Evolutionary conservation across 2,888 invertebrate species (phyloP).

Genomic region (Pteria penguin): DNA sequence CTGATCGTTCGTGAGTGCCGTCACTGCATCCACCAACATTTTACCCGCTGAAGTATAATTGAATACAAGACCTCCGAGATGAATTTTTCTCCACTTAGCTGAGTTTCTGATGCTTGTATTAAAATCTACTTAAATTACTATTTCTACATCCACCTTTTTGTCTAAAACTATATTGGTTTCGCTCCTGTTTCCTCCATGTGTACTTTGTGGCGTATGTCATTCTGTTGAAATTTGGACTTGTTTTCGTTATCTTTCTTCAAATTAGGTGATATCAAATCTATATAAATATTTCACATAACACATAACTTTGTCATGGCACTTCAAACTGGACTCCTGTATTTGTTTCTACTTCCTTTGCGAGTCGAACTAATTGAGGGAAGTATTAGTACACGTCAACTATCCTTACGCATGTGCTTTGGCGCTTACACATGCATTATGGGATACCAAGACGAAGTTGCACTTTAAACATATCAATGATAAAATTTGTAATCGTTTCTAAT

Average conservation of each 20-base stretch:
- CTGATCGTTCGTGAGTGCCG: conserved; percentile 29
- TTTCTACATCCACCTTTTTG: conserved; percentile 88
- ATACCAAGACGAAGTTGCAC: conserved; percentile 34
- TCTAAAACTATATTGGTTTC: conserved; percentile 85
- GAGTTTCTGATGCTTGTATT: conserved; percentile 92
- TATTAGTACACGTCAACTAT: conserved; percentile 46
- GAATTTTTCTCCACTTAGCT: conserved; percentile 84
- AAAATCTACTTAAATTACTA: conserved; percentile 91
- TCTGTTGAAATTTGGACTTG: conserved; percentile 90
- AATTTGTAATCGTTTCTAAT: conserved; percentile 14
- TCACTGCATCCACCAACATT: conserved; percentile 63
- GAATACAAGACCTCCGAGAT: conserved; percentile 78
- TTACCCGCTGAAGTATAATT: conserved; percentile 64
- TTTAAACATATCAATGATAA: conserved; percentile 2
- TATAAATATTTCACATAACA: conserved; percentile 82
- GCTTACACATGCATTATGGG: conserved; percentile 62
- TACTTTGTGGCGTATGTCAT: conserved; percentile 90
- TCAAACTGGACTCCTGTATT: neutral
- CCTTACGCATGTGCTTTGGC: conserved; percentile 60
- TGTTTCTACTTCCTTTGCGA: neutral
- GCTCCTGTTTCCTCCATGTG: conserved; percentile 85
- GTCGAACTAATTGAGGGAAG: too few species aligned
- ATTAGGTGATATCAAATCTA: conserved; percentile 92
- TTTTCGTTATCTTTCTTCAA: conserved; percentile 91
- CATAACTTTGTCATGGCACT: conserved; percentile 42